Conservation (phyloP, 2,888 invertebrate species). For the Auanema sp. region DNA sequence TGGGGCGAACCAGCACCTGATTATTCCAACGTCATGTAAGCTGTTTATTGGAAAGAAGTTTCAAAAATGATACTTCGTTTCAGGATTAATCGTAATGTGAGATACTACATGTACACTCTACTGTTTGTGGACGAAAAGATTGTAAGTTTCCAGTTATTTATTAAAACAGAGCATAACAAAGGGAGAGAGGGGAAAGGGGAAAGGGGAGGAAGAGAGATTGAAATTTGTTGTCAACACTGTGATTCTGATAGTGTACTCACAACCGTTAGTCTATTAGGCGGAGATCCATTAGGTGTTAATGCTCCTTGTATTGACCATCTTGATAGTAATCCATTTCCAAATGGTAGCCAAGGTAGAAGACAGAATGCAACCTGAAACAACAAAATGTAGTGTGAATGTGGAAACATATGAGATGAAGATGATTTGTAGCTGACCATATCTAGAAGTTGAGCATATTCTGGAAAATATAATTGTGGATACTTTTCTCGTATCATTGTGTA, state of each 20-base stretch:
- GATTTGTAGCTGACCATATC: too few species aligned
- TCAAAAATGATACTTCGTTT: not conserved
- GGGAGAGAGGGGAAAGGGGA: not conserved
- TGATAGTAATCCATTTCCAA: constrained; percentile 15
- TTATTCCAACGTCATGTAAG: constrained; percentile 28
- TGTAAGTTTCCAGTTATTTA: constrained; percentile 40
- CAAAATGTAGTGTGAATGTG: too few species aligned
- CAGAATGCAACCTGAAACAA: not conserved
- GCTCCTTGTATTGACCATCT: constrained; percentile 15
- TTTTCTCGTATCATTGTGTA: too few species aligned
- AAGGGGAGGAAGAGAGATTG: not conserved
- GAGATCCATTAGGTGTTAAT: constrained; percentile 1
- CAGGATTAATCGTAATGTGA: not conserved
- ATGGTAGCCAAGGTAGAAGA: constrained; percentile 16
- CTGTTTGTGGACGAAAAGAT: constrained; percentile 45
- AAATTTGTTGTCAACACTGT: not conserved
- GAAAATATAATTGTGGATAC: too few species aligned
- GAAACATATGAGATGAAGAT: too few species aligned
- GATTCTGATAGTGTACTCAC: constrained; percentile 11
- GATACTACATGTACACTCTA: constrained; percentile 22
- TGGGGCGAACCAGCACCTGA: constrained; percentile 62
- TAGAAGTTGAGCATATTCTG: too few species aligned
- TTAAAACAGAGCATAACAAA: not conserved
- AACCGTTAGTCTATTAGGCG: constrained; percentile 8
- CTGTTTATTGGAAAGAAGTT: not conserved